Evolutionary conservation across 2,888 invertebrate species (phyloP), one percentile per base, ranked within the genome.

Genomic region (Drosophila pseudotalamancana): DNA sequence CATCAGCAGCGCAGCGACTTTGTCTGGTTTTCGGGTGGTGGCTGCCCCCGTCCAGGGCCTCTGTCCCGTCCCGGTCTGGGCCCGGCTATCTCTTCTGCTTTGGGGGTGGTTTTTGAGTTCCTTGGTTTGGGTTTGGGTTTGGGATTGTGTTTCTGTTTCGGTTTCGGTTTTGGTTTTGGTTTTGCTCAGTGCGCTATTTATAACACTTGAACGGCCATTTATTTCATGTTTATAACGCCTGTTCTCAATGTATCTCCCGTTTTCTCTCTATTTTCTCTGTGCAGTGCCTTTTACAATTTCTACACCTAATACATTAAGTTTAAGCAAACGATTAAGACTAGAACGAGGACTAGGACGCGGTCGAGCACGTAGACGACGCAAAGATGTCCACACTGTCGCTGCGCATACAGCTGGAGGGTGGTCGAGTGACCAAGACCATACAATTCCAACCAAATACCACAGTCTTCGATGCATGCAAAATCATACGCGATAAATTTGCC

Each of bases 391-490:
- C 91, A 81, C 92, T 97, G 74, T 97, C 97, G 68, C 93, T 97
- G 79, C 95, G 96, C 92, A 96, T 97, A 92, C 95, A 96, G 88
- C 95, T 97, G 90, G 96, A 97, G 90, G 95, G 95, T 89, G 95
- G 95, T 85, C 95, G 96, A 91, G 97, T 97, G 89, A 97, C 97
- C 90, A 99, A 99, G 94, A 98, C 98, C 83, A 98, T 99, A 93
- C 98, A 99, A 92, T 99, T 99, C 92, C 98, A 98, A 92, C 97
- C 98, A 32, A 95, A 97, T 89, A 98, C 97, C 72, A 95, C 97
- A 65, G 97, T 99, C 54, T 98, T 97, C 93, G 99, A 99, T 92
- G 98, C 98, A 46, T 99, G 99, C 92, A 94, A 96, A 90, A 95
- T 98, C 90, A 98, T 99, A 89, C 93, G 98, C 72, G 99, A 99